These are phyloP conservation scores for Triops longicaudatus DNA, from an alignment of 1,140 invertebrate genomes.

Conservation along the genomic window DNA sequence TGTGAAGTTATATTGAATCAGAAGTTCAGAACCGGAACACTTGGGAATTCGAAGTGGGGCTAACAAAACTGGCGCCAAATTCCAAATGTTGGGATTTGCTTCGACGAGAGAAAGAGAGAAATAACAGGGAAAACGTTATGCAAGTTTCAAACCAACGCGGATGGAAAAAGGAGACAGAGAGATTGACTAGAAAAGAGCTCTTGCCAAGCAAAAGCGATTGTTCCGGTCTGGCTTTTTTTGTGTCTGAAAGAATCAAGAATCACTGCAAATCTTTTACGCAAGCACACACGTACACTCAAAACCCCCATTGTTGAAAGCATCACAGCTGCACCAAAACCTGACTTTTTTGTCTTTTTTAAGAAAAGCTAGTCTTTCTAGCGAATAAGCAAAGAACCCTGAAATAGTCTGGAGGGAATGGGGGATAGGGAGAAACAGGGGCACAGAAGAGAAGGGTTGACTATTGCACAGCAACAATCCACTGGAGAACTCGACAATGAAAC, in stretches of 20 bases:
- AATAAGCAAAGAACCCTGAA: constrained; percentile 4
- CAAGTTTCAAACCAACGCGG: background rate
- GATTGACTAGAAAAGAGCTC: constrained; percentile 5
- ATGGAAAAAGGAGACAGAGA: background rate
- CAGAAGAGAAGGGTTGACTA: background rate
- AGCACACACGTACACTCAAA: background rate
- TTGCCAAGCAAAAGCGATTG: constrained; percentile 7
- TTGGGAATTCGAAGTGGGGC: constrained; percentile 3
- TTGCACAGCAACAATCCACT: constrained; percentile 4
- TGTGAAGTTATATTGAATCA: constrained; percentile 8
- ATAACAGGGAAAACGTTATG: background rate
- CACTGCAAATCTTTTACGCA: background rate
- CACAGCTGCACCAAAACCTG: background rate
- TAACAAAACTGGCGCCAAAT: background rate
- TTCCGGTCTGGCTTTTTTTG: background rate
- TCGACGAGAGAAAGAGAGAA: background rate
- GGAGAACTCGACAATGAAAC: background rate
- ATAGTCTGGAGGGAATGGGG: background rate
- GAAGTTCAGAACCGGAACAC: constrained; percentile 10
- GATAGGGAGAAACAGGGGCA: background rate
- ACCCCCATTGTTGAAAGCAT: background rate
- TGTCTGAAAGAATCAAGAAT: background rate
- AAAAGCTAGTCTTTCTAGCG: background rate
- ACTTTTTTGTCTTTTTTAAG: background rate
- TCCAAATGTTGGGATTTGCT: background rate